Evolutionary conservation across 2,113 vertebrate genomes (phyloP).

Genomic region (Herpailurus yagouaroundi): DNA sequence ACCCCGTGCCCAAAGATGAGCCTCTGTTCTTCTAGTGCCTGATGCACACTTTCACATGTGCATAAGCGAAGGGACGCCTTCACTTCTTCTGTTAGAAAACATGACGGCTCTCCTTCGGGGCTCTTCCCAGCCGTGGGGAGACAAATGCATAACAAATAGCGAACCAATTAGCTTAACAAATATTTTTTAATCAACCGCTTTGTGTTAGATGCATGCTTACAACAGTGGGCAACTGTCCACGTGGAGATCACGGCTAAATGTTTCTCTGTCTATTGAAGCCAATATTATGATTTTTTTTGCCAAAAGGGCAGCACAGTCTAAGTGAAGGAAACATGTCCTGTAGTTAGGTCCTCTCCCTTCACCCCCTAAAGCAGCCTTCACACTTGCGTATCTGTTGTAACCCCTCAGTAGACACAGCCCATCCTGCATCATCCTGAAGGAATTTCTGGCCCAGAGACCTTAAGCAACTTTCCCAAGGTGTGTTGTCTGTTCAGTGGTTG

Average conservation of each 20-base stretch:
- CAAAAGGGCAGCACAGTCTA: neutral
- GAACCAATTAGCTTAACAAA: slow-evolving; percentile 28
- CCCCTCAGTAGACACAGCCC: neutral
- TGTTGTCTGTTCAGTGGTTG: neutral
- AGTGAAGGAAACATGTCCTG: neutral
- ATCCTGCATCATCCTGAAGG: neutral
- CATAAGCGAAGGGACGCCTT: neutral
- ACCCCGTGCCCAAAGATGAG: neutral
- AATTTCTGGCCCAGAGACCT: neutral
- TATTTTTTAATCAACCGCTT: slow-evolving; percentile 6
- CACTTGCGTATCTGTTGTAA: neutral
- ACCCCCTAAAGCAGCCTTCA: neutral
- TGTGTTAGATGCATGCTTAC: neutral
- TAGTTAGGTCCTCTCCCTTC: neutral
- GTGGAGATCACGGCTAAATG: neutral
- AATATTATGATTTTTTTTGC: neutral
- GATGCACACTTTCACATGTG: neutral
- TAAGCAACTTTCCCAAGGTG: neutral
- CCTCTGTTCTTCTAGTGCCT: neutral
- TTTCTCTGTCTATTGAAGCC: neutral
- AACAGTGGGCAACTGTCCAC: neutral
- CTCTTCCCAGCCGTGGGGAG: neutral
- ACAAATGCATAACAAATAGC: slow-evolving; percentile 1
- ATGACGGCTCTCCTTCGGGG: neutral
- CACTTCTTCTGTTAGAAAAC: slow-evolving; percentile 11